A percentile compares a stretch with the other conserved stretches of the same genome.
These are phyloP conservation scores for Dione vanillae DNA, from an alignment of 2,888 invertebrate species.

Conservation along the genomic window DNA sequence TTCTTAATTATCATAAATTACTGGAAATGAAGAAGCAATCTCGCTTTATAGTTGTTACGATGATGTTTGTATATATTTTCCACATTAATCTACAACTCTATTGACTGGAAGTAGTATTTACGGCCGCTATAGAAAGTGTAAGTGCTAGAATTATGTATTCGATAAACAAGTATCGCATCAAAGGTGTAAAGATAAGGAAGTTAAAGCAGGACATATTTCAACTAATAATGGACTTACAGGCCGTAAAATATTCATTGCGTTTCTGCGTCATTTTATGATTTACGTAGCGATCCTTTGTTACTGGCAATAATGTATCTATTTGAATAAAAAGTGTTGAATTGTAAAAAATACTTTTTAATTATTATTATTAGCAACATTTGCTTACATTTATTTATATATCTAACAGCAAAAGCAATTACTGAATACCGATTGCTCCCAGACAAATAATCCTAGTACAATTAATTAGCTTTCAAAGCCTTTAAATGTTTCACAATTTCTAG, in stretches of 20 bases:
- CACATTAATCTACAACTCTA: constrained; percentile 21
- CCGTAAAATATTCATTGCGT: constrained; percentile 43
- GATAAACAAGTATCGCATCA: constrained; percentile 37
- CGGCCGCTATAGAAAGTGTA: constrained; percentile 42
- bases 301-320: not conserved
- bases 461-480: constrained; percentile 11
- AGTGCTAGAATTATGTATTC: constrained; percentile 39
- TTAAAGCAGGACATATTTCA: constrained; percentile 38
- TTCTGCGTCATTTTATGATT: constrained; percentile 40
- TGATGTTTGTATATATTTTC: constrained; percentile 24
- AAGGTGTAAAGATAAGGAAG: constrained; percentile 41
- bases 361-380: no score
- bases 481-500: constrained; percentile 21
- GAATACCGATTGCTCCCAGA: not conserved
- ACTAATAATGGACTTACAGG: constrained; percentile 39
- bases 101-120: constrained; percentile 33
- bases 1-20: constrained; percentile 28
- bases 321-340: no score
- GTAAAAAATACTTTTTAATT: no score
- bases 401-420: not conserved
- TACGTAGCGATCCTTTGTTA: constrained; percentile 24
- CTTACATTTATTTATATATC: not conserved
- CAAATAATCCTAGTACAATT: constrained; percentile 3
- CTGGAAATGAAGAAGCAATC: constrained; percentile 10
- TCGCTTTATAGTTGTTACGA: not conserved